Percentiles rank a stretch among this genome's conserved stretches.
Evolutionary conservation across 2,797 vertebrate species (phyloP).

Genomic region (Odontamblyopus lacepedii): DNA sequence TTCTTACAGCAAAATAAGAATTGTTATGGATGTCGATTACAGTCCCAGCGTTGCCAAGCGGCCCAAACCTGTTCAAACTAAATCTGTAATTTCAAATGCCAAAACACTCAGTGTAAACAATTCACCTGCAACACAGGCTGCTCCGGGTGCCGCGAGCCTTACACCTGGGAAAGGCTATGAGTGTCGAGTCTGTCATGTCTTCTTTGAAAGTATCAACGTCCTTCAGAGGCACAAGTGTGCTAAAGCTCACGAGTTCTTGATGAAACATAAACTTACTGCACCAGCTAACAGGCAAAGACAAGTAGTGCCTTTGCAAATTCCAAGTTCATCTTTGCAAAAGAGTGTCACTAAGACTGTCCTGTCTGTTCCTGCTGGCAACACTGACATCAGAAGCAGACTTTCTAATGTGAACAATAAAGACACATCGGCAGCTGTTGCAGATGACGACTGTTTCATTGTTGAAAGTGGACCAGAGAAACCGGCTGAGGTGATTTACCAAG

Average conservation of each 20-base stretch:
- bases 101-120: neutral
- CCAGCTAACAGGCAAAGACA: constrained; percentile 32
- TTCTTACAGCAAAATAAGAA: constrained; percentile 10
- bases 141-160: constrained; percentile 8
- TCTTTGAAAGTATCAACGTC: constrained; percentile 57
- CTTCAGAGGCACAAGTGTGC: constrained; percentile 74
- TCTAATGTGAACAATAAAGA: constrained; percentile 34
- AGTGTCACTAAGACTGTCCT: constrained; percentile 31
- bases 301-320: constrained; percentile 2
- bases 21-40: neutral
- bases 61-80: constrained; percentile 1
- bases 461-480: constrained; percentile 53
- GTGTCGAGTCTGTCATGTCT: constrained; percentile 64
- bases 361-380: constrained; percentile 26
- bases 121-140: neutral
- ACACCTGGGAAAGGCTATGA: constrained; percentile 14
- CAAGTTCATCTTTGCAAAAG: constrained; percentile 41
- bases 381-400: constrained; percentile 27
- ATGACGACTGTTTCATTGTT: constrained; percentile 72
- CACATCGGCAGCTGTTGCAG: constrained; percentile 28
- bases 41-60: constrained; percentile 14
- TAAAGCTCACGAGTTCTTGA: constrained; percentile 68
- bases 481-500: constrained; percentile 54
- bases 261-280: constrained; percentile 37
- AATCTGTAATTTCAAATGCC: neutral